A percentile compares a stretch with the other conserved stretches of the same genome.
phyloP scores from a whole-genome alignment of 2,888 invertebrate genomes.

The Caenorhabditis afra region DNA sequence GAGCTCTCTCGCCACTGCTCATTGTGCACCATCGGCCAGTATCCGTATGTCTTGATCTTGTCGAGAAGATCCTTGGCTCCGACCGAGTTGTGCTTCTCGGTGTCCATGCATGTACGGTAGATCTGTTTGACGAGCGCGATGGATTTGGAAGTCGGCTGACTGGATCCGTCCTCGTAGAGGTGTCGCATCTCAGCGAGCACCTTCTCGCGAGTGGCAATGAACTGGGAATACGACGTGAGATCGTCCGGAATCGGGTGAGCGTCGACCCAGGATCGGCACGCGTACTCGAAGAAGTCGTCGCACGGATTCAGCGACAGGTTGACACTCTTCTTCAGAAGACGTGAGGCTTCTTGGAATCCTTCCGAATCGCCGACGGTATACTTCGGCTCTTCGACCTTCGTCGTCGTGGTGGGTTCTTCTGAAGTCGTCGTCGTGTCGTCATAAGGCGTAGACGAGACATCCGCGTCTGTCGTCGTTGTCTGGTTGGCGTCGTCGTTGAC shows the following conservation, averaged over 20 bases:
- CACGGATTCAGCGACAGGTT: constrained; percentile 62
- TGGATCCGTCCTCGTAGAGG: constrained; percentile 73
- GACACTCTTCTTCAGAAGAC: constrained; percentile 41
- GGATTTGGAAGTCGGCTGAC: constrained; percentile 68
- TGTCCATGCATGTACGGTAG: constrained; percentile 75
- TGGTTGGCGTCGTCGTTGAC: constrained; percentile 40
- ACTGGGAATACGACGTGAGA: constrained; percentile 74
- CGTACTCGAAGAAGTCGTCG: constrained; percentile 72
- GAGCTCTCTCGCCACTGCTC: constrained; percentile 53
- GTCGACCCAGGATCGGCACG: constrained; percentile 75
- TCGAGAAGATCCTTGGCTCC: constrained; percentile 71
- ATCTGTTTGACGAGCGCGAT: constrained; percentile 73
- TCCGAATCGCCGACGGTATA: constrained; percentile 39
- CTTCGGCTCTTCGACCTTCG: constrained; percentile 10
- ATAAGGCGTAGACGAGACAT: background rate
- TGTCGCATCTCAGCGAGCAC: constrained; percentile 72
- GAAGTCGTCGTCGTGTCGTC: background rate
- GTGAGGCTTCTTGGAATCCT: constrained; percentile 45
- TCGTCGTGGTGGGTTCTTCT: constrained; percentile 4
- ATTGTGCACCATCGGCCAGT: constrained; percentile 78
- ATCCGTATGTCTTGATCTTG: constrained; percentile 65
- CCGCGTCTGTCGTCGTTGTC: constrained; percentile 8
- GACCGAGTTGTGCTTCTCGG: constrained; percentile 63
- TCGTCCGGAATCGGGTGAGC: constrained; percentile 74
- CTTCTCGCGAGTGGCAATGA: constrained; percentile 76